Percentiles rank a stretch among this genome's conserved stretches.
Conservation (phyloP, 2,113 vertebrate species). For the Casuarius casuarius region DNA sequence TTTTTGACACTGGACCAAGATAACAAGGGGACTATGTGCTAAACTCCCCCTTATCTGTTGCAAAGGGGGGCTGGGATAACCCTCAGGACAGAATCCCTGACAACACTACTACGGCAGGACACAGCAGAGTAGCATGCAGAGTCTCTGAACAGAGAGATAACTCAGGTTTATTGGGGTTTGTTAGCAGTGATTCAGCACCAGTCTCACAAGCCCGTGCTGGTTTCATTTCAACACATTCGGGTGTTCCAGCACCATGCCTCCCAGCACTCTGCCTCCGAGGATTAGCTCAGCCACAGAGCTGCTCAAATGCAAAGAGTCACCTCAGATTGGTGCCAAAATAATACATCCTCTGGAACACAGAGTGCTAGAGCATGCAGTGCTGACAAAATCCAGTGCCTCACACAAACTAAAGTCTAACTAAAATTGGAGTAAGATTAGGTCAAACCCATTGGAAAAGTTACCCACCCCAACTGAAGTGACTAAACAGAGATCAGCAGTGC, state of each 20-base stretch:
- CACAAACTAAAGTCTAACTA: neutral
- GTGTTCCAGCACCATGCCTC: neutral
- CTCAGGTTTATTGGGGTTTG: neutral
- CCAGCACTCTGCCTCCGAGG: neutral
- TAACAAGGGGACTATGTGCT: neutral
- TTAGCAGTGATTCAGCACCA: neutral
- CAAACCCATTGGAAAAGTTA: neutral
- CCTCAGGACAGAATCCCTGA: neutral
- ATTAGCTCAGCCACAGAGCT: neutral
- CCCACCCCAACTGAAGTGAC: neutral
- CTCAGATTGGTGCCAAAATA: neutral
- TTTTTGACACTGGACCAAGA: neutral
- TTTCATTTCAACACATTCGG: neutral
- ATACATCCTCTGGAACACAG: neutral
- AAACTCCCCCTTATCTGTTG: neutral
- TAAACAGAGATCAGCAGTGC: neutral
- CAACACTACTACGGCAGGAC: neutral
- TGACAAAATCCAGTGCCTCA: neutral
- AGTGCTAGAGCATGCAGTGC: neutral
- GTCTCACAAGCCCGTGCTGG: neutral
- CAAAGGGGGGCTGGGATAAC: neutral
- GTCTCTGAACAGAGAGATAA: neutral
- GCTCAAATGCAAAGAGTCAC: neutral
- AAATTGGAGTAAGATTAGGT: neutral
- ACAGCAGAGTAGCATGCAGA: fast-evolving